Conservation (phyloP, 2,797 vertebrate species). For the Coregonus sp. region DNA sequence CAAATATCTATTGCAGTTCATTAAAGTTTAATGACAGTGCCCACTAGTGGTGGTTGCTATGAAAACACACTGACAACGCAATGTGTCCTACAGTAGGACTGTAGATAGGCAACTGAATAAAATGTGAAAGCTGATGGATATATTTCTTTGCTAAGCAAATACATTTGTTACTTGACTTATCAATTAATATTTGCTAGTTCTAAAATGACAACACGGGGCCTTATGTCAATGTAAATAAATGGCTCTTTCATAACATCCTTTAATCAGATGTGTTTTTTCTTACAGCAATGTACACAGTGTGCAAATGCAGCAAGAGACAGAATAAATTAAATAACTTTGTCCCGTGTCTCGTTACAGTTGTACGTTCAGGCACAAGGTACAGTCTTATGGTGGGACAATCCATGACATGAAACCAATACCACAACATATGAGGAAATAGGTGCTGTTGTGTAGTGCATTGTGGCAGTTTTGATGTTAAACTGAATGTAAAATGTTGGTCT, state of each 20-base stretch:
- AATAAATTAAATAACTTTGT: constrained; percentile 20
- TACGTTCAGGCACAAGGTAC: constrained; percentile 44
- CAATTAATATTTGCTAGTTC: not conserved
- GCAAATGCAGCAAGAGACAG: constrained; percentile 24
- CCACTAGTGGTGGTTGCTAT: constrained; percentile 59
- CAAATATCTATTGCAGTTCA: not conserved
- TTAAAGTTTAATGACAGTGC: constrained; percentile 57
- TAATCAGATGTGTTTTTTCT: constrained; percentile 43
- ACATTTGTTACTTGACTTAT: not conserved
- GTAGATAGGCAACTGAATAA: not conserved
- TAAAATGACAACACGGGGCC: not conserved
- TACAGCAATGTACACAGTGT: constrained; percentile 51
- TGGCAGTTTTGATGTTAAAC: constrained; percentile 25
- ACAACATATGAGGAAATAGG: constrained; percentile 33
- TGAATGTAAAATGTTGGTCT: constrained; percentile 38
- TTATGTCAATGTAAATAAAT: not conserved
- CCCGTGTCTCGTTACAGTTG: constrained; percentile 29
- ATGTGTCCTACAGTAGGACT: not conserved
- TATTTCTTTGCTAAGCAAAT: not conserved
- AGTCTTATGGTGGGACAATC: constrained; percentile 30
- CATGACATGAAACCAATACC: constrained; percentile 12
- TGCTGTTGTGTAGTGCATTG: constrained; percentile 32
- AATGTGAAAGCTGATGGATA: not conserved
- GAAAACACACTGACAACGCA: not conserved
- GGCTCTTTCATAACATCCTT: constrained; percentile 7